Base-by-base conservation (phyloP, 2,888 invertebrate species). In the Andrena chrysosceles region DNA sequence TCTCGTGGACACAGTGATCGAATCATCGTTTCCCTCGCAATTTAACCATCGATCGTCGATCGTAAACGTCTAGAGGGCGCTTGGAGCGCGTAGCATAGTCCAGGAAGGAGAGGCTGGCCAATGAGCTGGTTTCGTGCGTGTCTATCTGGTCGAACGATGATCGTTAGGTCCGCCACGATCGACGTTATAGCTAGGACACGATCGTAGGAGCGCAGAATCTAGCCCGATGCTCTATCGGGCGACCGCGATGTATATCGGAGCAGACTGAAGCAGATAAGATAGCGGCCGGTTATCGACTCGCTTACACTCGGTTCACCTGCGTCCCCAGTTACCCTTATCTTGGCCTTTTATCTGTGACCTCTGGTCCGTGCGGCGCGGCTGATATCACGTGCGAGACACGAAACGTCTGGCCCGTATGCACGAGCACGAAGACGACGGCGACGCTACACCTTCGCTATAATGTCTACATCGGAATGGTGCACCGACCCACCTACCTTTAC, bases 311-410 rank as follows among this genome's bases (percentile, higher is more conserved):
- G 90, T 92, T 93, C 93, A 93, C 93, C 93, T 93, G 93, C 90
- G 88, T 87, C 89, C 42, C 90, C 86, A 89, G 89, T 87, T 81
- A 71, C 54, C 87, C 89, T 92, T 93, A 93, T 93, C 93, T 88
- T 77, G 85, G 89, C 83, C 87, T 91, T 92, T 93, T 93, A 93
- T 93, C 93, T 90, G 71, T 92, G 93, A 93, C 93, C 93, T 91
- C 92, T 92, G 93, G 91, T 92, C 91, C 90, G 87, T 86, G 85
- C 87, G 89, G 78, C 85, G 86, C 83, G 64, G 73, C 80, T 87
- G 87, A 89, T 90, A 90, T 81, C 87, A 77, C 71, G 33, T 85
- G 75, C 73, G 60, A 68, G 72, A 72, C 68, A 84, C 84, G 84
- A 77, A 86, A 85, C 75, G 82, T 84, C 52, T 68, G 69, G 48